phyloP scores from a whole-genome alignment of 2,888 invertebrate species.

The Lasiommata megera region DNA sequence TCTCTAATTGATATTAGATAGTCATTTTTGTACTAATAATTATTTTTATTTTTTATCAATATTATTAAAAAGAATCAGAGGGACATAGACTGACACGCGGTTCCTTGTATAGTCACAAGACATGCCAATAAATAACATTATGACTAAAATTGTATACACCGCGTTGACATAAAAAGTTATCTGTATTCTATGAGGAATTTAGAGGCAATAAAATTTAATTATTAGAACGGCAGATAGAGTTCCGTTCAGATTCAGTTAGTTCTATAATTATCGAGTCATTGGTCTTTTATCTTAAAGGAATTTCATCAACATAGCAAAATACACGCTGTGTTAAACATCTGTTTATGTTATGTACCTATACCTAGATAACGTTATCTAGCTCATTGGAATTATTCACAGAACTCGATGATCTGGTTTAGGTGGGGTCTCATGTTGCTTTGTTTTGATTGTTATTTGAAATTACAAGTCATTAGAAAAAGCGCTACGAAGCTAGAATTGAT shows the following conservation, averaged over 20 bases:
- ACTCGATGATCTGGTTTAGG: constrained; percentile 47
- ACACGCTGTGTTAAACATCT: background rate
- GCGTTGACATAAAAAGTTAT: background rate
- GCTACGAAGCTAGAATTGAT: too few species aligned
- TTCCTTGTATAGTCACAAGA: too few species aligned
- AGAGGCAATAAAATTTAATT: constrained; percentile 26
- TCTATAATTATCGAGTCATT: constrained; percentile 39
- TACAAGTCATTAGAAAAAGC: too few species aligned
- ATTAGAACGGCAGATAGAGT: constrained; percentile 29
- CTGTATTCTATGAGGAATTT: constrained; percentile 8
- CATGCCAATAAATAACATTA: too few species aligned
- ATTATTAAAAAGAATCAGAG: too few species aligned
- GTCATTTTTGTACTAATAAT: too few species aligned
- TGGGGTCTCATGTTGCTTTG: background rate
- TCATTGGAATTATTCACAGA: constrained; percentile 35
- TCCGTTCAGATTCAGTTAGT: constrained; percentile 26
- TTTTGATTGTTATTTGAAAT: background rate
- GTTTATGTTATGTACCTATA: constrained; percentile 2
- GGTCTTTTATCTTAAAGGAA: constrained; percentile 38
- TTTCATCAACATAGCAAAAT: constrained; percentile 28
- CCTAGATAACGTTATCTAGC: constrained; percentile 20
- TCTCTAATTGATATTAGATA: too few species aligned
- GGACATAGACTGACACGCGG: too few species aligned
- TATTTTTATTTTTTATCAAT: too few species aligned
- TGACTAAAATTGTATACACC: background rate